Evolutionary conservation across 2,113 vertebrate species (phyloP).

Genomic region (Mugil cephalus): DNA sequence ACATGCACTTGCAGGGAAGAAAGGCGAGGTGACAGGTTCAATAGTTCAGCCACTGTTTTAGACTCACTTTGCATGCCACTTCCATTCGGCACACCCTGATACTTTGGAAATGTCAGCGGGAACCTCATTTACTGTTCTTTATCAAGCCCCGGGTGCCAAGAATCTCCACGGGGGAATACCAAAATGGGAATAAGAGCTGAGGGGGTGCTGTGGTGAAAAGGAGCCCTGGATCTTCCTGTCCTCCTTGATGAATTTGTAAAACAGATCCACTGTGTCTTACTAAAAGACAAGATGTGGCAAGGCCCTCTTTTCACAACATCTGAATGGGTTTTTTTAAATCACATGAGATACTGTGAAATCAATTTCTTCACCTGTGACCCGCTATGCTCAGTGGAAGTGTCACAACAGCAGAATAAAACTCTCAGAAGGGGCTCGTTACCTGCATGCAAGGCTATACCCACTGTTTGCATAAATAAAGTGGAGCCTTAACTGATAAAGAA

Average conservation of each 20-base stretch:
- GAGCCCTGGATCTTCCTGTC: conserved; percentile 54
- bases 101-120: conserved; percentile 69
- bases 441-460: neutral
- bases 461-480: neutral
- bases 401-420: conserved; percentile 34
- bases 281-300: conserved; percentile 47
- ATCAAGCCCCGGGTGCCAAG: conserved; percentile 66
- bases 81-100: conserved; percentile 78
- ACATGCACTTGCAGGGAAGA: conserved; percentile 75
- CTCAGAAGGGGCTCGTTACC: neutral
- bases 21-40: conserved; percentile 83
- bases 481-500: neutral
- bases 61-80: conserved; percentile 80
- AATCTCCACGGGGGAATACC: conserved; percentile 74
- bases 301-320: conserved; percentile 71
- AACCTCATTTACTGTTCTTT: conserved; percentile 71
- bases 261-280: conserved; percentile 55
- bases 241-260: conserved; percentile 70
- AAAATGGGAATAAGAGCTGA: conserved; percentile 59
- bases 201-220: conserved; percentile 50
- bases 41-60: conserved; percentile 82
- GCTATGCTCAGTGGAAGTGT: conserved; percentile 62
- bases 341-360: conserved; percentile 80
- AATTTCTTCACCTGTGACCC: conserved; percentile 76
- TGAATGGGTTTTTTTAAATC: conserved; percentile 68